phyloP scores from a whole-genome alignment of 2,797 vertebrate species.

The Luscinia megarhynchos region DNA sequence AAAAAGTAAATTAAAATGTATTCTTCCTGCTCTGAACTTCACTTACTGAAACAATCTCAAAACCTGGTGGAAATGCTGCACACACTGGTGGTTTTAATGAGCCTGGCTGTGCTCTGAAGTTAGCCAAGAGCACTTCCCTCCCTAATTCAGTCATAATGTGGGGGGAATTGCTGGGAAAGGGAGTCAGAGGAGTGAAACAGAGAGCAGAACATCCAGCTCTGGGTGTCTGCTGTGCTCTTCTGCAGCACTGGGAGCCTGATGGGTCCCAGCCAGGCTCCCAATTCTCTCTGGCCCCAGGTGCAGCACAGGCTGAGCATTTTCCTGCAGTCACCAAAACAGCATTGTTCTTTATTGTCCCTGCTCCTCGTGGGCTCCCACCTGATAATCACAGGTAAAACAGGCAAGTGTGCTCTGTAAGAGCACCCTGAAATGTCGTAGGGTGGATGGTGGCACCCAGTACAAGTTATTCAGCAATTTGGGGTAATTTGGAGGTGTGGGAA shows the following conservation, averaged over 20 bases:
- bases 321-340: too few species aligned
- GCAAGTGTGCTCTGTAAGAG: neutral
- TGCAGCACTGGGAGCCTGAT: too few species aligned
- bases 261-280: too few species aligned
- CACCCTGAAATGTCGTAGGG: neutral
- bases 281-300: too few species aligned
- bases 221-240: too few species aligned
- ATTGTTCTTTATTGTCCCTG: too few species aligned
- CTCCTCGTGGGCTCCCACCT: too few species aligned
- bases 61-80: conserved; percentile 13
- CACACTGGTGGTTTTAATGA: conserved; percentile 38
- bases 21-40: conserved; percentile 1
- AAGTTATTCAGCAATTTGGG: neutral
- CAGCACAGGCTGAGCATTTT: too few species aligned
- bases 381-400: too few species aligned
- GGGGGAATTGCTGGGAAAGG: neutral
- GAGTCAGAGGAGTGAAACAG: neutral
- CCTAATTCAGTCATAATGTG: neutral
- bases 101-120: neutral
- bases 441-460: neutral
- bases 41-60: neutral
- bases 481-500: neutral
- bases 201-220: neutral
- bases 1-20: conserved; percentile 18
- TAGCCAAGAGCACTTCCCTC: conserved; percentile 15